These are phyloP conservation scores for Caenorhabditis virilis DNA, from an alignment of 2,888 invertebrate genomes.

Conservation along the genomic window DNA sequence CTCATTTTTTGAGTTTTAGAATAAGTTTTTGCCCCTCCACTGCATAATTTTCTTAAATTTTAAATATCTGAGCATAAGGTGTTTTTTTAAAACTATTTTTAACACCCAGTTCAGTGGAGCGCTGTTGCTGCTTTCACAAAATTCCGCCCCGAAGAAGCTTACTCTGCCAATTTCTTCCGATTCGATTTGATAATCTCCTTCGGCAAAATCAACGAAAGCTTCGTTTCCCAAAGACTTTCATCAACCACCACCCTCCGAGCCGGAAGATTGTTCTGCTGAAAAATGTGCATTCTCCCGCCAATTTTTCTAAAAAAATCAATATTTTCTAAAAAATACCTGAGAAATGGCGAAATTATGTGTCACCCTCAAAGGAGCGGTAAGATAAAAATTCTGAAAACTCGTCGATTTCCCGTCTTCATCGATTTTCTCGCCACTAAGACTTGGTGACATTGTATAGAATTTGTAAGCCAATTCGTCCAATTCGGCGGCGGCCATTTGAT, in stretches of 20 bases:
- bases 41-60: no score
- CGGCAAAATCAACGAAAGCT: constrained; percentile 59
- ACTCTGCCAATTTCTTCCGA: constrained; percentile 28
- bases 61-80: no score
- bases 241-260: constrained; percentile 55
- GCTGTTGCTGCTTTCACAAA: no score
- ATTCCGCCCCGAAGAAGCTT: no score
- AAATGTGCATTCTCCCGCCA: background rate
- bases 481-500: constrained; percentile 62
- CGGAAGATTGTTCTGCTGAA: constrained; percentile 60
- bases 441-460: constrained; percentile 50
- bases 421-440: no score
- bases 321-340: constrained; percentile 42
- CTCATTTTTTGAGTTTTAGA: no score
- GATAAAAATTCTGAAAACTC: constrained; percentile 52
- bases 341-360: constrained; percentile 62
- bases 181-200: constrained; percentile 62
- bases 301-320: background rate
- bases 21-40: no score
- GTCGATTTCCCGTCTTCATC: constrained; percentile 22
- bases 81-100: no score
- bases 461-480: constrained; percentile 61
- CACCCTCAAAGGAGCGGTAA: constrained; percentile 52
- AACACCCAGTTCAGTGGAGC: no score
- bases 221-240: constrained; percentile 64